These are phyloP conservation scores for Morone saxatilis DNA, from an alignment of 2,113 vertebrate species.

Conservation along the genomic window DNA sequence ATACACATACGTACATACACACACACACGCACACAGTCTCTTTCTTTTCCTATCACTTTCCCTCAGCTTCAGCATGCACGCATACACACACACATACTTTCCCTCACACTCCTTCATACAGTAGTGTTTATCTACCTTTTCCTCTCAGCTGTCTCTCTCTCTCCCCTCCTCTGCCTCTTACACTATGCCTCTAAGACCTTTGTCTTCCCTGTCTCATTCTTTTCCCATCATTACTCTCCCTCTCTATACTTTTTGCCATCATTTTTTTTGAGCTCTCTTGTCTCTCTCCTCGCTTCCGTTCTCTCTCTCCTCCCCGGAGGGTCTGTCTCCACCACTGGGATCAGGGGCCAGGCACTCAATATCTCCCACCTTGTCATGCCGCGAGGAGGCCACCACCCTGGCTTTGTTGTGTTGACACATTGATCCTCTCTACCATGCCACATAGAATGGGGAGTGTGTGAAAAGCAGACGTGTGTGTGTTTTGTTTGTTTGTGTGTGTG, in stretches of 20 bases:
- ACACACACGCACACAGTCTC: neutral
- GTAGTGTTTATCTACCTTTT: conserved; percentile 54
- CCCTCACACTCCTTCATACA: conserved; percentile 27
- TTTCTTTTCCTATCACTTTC: conserved; percentile 1
- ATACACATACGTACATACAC: neutral
- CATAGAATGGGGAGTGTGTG: conserved; percentile 43
- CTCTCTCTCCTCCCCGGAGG: conserved; percentile 33
- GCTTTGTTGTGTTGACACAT: conserved; percentile 76
- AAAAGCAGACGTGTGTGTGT: conserved; percentile 10
- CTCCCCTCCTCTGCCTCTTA: conserved; percentile 35
- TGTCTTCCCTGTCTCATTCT: conserved; percentile 63
- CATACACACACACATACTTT: neutral
- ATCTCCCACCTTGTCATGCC: conserved; percentile 74
- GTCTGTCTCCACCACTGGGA: conserved; percentile 54
- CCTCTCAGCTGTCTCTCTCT: conserved; percentile 7
- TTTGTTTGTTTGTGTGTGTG: conserved; percentile 21
- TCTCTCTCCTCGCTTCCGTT: conserved; percentile 38
- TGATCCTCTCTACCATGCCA: conserved; percentile 56
- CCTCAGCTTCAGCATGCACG: neutral
- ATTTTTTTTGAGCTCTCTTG: conserved; percentile 34
- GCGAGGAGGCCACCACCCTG: conserved; percentile 61
- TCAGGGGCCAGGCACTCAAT: conserved; percentile 77
- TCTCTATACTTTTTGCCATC: conserved; percentile 45
- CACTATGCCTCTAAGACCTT: conserved; percentile 60
- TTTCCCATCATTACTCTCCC: conserved; percentile 63